A percentile compares a stretch with the other conserved stretches of the same genome.
Evolutionary conservation across 2,797 vertebrate species (phyloP).

Genomic region (Xenopus petersii): DNA sequence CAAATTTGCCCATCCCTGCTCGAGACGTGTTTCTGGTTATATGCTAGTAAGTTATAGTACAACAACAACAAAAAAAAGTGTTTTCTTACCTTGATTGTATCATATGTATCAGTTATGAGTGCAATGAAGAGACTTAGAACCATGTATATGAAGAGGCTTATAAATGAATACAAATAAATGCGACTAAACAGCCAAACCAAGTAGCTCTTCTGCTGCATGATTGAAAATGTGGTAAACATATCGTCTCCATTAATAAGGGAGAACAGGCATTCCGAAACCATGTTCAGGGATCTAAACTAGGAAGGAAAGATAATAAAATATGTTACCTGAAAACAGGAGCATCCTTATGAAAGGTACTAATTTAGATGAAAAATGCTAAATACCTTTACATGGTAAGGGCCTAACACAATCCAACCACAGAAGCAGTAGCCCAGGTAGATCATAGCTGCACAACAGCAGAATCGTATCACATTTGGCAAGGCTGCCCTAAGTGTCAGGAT

Average conservation of each 20-base stretch:
- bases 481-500: constrained; percentile 88
- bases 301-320: constrained; percentile 29
- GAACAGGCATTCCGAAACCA: constrained; percentile 89
- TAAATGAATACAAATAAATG: constrained; percentile 91
- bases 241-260: constrained; percentile 94
- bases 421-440: constrained; percentile 96
- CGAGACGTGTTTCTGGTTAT: too few species aligned
- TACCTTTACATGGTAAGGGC: constrained; percentile 95
- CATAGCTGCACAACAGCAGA: constrained; percentile 89
- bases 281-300: constrained; percentile 86
- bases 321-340: background rate
- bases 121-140: constrained; percentile 95
- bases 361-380: background rate
- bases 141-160: constrained; percentile 95
- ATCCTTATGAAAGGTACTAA: background rate
- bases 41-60: too few species aligned
- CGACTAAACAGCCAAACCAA: constrained; percentile 93
- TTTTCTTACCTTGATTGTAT: constrained; percentile 87
- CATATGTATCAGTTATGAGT: constrained; percentile 90
- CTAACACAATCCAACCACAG: constrained; percentile 96
- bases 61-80: background rate
- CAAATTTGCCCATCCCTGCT: too few species aligned
- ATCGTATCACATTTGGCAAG: constrained; percentile 85
- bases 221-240: constrained; percentile 87
- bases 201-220: constrained; percentile 81